phyloP scores from a whole-genome alignment of 2,797 vertebrate species.

The Heterohyrax brucei region DNA sequence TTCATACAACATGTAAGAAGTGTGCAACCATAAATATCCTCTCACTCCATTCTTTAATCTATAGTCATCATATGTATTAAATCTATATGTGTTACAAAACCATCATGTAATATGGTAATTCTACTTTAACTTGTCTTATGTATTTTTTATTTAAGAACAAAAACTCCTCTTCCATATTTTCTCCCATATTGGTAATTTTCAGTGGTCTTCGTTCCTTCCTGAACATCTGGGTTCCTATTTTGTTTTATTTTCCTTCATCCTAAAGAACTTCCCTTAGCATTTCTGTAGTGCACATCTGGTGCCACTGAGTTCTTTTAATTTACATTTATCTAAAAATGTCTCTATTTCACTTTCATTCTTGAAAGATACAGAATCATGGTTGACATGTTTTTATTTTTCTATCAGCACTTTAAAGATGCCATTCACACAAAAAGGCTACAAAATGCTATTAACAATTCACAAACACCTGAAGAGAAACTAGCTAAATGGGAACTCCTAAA shows the following conservation, averaged over 20 bases:
- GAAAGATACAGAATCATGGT: background rate
- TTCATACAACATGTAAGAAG: constrained; percentile 4
- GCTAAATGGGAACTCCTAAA: too few relatives aligned
- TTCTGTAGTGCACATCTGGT: background rate
- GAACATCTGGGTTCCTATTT: background rate
- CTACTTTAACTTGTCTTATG: background rate
- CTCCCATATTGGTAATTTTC: too few relatives aligned
- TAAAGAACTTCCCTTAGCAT: background rate
- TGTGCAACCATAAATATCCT: background rate
- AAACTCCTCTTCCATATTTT: background rate
- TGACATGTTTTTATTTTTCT: background rate
- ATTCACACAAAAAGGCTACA: too few relatives aligned
- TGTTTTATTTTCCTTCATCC: too few relatives aligned
- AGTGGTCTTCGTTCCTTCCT: background rate
- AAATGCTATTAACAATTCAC: too few relatives aligned
- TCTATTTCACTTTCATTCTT: background rate
- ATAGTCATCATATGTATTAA: background rate
- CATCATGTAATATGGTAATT: background rate
- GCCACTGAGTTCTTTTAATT: background rate
- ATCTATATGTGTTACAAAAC: background rate
- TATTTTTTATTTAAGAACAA: constrained; percentile 16
- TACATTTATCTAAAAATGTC: background rate
- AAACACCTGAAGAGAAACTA: too few relatives aligned
- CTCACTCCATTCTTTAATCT: background rate
- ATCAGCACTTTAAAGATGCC: background rate